Evolutionary conservation across 2,797 vertebrate species (phyloP).

Genomic region (Danio tinwini): DNA sequence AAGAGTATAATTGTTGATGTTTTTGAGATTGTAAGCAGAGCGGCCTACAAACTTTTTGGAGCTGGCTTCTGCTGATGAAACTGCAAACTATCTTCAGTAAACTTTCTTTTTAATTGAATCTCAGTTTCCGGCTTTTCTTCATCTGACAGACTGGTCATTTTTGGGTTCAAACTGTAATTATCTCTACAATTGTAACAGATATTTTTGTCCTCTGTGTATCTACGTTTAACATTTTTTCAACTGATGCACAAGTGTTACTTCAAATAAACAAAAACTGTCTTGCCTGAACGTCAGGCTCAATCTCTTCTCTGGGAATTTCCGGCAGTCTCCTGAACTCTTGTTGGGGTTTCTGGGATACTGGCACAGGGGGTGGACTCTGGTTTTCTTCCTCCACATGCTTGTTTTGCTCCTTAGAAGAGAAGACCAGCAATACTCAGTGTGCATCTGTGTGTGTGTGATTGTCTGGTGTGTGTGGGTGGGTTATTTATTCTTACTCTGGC

Average conservation of each 20-base stretch:
- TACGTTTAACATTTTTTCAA: neutral
- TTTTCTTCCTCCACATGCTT: constrained; percentile 50
- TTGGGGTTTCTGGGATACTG: constrained; percentile 34
- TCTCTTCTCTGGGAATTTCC: constrained; percentile 55
- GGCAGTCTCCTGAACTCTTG: neutral
- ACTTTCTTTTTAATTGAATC: too few species aligned
- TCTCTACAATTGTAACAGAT: too few species aligned
- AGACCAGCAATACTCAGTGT: neutral
- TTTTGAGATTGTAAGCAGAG: too few species aligned
- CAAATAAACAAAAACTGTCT: neutral
- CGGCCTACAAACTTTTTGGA: too few species aligned
- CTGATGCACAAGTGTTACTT: neutral
- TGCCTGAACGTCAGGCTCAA: constrained; percentile 46
- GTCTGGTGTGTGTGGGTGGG: neutral
- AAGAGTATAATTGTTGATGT: too few species aligned
- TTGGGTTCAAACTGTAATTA: too few species aligned
- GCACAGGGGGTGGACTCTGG: constrained; percentile 58
- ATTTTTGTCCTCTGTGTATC: too few species aligned
- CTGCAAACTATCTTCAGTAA: too few species aligned
- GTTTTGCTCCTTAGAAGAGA: constrained; percentile 63
- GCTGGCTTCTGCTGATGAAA: too few species aligned
- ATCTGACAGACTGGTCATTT: too few species aligned
- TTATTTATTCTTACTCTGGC: neutral
- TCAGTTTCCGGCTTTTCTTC: too few species aligned
- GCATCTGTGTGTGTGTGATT: constrained; percentile 7